phyloP scores from a whole-genome alignment of 2,113 vertebrate species.

The Etheostoma spectabile region DNA sequence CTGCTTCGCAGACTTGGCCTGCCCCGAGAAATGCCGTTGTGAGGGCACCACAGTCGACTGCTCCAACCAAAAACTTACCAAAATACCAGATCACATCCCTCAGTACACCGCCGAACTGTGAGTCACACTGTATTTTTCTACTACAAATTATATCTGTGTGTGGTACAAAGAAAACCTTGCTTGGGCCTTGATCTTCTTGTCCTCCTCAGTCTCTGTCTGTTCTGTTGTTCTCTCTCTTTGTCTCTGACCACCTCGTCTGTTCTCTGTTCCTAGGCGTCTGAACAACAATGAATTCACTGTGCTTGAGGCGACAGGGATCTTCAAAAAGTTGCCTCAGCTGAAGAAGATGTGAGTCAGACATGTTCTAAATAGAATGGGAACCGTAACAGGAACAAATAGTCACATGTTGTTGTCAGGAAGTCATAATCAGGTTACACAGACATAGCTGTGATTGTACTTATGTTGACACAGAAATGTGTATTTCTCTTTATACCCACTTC shows the following conservation, averaged over 20 bases:
- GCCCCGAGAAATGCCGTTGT: slow-evolving; percentile 97
- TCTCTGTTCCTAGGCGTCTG: slow-evolving; percentile 86
- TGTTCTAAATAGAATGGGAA: slow-evolving; percentile 16
- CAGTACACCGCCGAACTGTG: slow-evolving; percentile 98
- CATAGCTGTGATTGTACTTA: background rate
- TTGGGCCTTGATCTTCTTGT: slow-evolving; percentile 7
- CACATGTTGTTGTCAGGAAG: slow-evolving; percentile 7
- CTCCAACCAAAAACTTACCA: slow-evolving; percentile 96
- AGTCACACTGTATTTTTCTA: slow-evolving; percentile 76
- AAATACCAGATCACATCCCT: slow-evolving; percentile 96
- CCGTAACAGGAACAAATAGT: slow-evolving; percentile 18
- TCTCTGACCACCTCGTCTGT: slow-evolving; percentile 46
- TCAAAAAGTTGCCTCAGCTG: slow-evolving; percentile 97
- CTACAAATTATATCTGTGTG: slow-evolving; percentile 31
- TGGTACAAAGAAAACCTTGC: slow-evolving; percentile 13
- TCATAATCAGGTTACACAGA: slow-evolving; percentile 36
- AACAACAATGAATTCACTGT: slow-evolving; percentile 99
- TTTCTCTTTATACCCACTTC: slow-evolving; percentile 1
- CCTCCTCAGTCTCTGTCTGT: slow-evolving; percentile 1
- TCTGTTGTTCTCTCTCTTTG: slow-evolving; percentile 30
- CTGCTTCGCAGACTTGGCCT: slow-evolving; percentile 97
- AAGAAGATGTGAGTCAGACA: slow-evolving; percentile 94
- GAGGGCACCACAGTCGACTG: slow-evolving; percentile 98
- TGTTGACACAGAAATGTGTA: slow-evolving; percentile 29
- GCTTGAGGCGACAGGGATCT: slow-evolving; percentile 96